Evolutionary conservation across 2,113 vertebrate genomes (phyloP).

Genomic region (Ophiodon elongatus): DNA sequence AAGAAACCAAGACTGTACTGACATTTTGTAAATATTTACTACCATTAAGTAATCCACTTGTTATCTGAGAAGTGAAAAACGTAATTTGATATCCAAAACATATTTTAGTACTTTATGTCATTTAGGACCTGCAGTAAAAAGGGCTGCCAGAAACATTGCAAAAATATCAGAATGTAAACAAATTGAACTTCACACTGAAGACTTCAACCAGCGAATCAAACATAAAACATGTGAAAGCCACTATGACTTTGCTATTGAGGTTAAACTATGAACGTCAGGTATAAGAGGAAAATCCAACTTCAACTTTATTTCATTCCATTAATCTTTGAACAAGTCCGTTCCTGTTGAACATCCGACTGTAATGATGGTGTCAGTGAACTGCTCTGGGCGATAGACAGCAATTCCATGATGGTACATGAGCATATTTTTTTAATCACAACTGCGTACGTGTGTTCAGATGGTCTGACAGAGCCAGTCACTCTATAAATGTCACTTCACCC

Average conservation of each 20-base stretch:
- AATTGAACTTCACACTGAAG: neutral
- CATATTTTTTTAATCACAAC: neutral
- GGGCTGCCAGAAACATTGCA: neutral
- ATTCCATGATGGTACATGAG: neutral
- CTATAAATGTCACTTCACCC: neutral
- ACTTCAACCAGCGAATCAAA: neutral
- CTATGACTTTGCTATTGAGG: neutral
- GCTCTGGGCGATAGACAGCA: neutral
- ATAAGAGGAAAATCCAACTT: too few relatives aligned
- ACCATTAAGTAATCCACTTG: neutral
- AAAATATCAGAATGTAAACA: neutral
- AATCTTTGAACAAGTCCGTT: neutral
- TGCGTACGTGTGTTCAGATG: neutral
- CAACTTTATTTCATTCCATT: neutral
- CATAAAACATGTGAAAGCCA: neutral
- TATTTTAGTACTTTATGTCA: neutral
- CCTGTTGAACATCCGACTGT: neutral
- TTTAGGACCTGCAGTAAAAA: neutral
- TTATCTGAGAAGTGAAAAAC: neutral
- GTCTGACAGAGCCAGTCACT: neutral
- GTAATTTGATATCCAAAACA: neutral
- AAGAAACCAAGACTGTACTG: neutral
- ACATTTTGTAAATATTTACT: neutral
- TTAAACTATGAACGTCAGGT: neutral
- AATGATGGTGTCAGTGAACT: neutral